Percentiles rank a stretch among this genome's conserved stretches.
Evolutionary conservation across 2,888 invertebrate species (phyloP).

Genomic region (Liposcelis brunnea): DNA sequence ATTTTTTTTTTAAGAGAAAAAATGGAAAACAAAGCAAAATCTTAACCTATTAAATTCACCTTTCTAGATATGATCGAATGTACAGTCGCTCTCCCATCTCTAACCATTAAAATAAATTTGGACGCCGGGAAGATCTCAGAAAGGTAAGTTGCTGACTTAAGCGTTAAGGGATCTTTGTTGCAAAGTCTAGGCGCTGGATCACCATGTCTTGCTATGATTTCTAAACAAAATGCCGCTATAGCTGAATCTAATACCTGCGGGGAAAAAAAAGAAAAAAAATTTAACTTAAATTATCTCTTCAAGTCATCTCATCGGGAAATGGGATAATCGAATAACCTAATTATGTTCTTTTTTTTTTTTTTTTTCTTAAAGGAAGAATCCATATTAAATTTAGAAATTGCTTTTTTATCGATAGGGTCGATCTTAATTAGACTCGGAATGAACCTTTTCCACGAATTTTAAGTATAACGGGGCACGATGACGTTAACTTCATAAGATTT

Average conservation of each 20-base stretch:
- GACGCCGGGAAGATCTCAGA: constrained; percentile 91
- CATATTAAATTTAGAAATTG: constrained; percentile 3
- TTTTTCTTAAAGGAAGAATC: neutral
- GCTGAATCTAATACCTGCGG: constrained; percentile 83
- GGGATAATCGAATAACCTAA: neutral
- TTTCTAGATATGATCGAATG: constrained; percentile 95
- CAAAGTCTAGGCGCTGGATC: constrained; percentile 87
- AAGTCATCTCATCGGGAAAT: neutral
- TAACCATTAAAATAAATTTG: constrained; percentile 94
- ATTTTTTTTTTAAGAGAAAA: no score
- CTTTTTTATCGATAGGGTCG: constrained; percentile 7
- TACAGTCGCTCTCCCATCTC: constrained; percentile 95
- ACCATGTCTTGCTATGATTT: constrained; percentile 91
- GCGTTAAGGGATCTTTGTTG: constrained; percentile 96
- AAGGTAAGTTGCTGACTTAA: constrained; percentile 92
- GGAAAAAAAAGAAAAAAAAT: constrained; percentile 13
- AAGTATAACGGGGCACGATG: no score
- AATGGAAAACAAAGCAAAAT: no score
- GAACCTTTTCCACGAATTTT: no score
- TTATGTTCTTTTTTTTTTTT: neutral
- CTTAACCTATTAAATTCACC: constrained; percentile 33
- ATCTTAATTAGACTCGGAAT: constrained; percentile 1
- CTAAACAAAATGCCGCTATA: constrained; percentile 89
- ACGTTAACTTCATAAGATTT: no score
- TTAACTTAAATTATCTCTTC: neutral